A percentile compares a stretch with the other conserved stretches of the same genome.
Evolutionary conservation across 2,888 invertebrate species (phyloP).

Genomic region (Cephus pulcher): DNA sequence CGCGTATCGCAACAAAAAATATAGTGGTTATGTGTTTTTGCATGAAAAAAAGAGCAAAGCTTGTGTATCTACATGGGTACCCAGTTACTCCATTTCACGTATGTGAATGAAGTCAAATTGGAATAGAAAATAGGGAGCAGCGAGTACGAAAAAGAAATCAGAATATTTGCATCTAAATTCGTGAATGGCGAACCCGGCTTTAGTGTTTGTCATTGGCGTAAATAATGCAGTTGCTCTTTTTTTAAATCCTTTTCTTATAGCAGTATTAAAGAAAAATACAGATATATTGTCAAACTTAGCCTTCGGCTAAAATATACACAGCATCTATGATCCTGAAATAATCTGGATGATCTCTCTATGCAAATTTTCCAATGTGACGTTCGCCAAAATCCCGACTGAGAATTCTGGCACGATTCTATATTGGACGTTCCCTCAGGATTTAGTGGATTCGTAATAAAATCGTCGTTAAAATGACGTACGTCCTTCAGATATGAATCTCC

Average conservation of each 20-base stretch:
- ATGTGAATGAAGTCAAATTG: not conserved
- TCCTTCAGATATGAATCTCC: not conserved
- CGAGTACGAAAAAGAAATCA: not conserved
- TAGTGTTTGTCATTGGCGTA: not conserved
- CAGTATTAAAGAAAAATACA: not conserved
- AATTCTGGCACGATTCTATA: not conserved
- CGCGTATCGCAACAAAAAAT: not conserved
- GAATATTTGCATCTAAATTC: not conserved
- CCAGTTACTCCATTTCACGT: not conserved
- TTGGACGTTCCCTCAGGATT: slow-evolving; percentile 13
- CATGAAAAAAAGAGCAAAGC: not conserved
- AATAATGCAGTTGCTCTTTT: not conserved
- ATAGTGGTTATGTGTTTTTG: not conserved
- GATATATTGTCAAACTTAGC: not conserved
- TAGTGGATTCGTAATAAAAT: slow-evolving; percentile 30
- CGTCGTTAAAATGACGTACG: slow-evolving; percentile 30
- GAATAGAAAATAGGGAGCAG: not conserved
- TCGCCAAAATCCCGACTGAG: not conserved
- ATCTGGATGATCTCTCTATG: not conserved
- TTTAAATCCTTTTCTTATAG: not conserved
- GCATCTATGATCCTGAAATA: not conserved
- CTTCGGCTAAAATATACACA: not conserved
- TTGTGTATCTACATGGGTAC: not conserved
- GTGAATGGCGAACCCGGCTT: not conserved
- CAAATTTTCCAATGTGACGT: not conserved